Conservation (phyloP, 2,888 invertebrate genomes). For the Nomada ferruginata region DNA sequence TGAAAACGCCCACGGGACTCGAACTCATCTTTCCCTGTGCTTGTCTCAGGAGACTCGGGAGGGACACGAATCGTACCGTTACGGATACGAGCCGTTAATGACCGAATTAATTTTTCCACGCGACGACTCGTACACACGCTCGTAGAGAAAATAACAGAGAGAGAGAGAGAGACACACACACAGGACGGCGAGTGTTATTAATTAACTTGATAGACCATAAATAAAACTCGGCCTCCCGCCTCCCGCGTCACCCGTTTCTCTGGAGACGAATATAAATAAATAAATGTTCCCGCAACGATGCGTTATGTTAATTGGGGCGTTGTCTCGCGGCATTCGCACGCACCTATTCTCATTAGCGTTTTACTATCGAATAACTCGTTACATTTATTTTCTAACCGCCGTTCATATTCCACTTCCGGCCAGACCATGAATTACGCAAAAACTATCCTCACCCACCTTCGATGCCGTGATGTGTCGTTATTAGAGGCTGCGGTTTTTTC, state of each 20-base stretch:
- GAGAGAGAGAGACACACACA: not conserved
- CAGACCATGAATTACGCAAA: slow-evolving; percentile 54
- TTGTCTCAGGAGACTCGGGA: slow-evolving; percentile 63
- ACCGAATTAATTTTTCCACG: slow-evolving; percentile 78
- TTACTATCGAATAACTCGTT: slow-evolving; percentile 77
- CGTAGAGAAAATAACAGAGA: too few relatives aligned
- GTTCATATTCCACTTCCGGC: slow-evolving; percentile 33
- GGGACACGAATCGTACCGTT: slow-evolving; percentile 66
- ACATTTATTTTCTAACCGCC: slow-evolving; percentile 78
- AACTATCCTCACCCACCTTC: slow-evolving; percentile 70
- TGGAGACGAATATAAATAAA: slow-evolving; percentile 83
- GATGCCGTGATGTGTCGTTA: slow-evolving; percentile 74
- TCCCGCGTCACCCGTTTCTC: slow-evolving; percentile 60
- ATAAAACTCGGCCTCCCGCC: slow-evolving; percentile 75
- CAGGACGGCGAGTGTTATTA: slow-evolving; percentile 76
- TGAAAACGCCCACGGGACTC: slow-evolving; percentile 65
- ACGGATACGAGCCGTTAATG: slow-evolving; percentile 73
- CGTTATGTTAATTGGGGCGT: slow-evolving; percentile 85
- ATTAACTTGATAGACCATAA: slow-evolving; percentile 83
- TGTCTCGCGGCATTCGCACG: slow-evolving; percentile 81
- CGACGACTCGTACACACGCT: slow-evolving; percentile 62
- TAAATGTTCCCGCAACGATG: slow-evolving; percentile 80
- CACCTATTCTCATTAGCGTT: slow-evolving; percentile 83
- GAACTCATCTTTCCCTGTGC: slow-evolving; percentile 61
- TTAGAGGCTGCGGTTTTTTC: slow-evolving; percentile 60